phyloP scores from a whole-genome alignment of 2,797 vertebrate genomes.

The Sphenodon punctatus region DNA sequence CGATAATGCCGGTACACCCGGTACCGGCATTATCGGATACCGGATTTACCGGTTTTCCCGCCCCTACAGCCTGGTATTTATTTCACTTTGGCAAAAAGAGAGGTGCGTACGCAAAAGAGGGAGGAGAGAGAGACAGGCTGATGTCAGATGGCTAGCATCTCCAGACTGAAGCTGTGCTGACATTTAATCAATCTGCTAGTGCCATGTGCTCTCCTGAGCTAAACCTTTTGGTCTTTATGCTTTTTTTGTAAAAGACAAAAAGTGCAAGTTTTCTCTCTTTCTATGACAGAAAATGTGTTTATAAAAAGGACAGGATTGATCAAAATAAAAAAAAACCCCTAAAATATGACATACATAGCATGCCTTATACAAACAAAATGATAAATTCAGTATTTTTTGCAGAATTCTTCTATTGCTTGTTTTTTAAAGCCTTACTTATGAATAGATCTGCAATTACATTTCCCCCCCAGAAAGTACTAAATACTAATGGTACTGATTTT shows the following conservation, averaged over 20 bases:
- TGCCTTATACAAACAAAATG: slow-evolving; percentile 2
- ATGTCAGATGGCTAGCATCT: slow-evolving; percentile 15
- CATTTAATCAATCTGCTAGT: neutral
- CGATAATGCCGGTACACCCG: too few species aligned
- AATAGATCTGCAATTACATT: neutral
- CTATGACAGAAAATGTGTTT: neutral
- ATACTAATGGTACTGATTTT: neutral
- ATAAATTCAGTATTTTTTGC: neutral
- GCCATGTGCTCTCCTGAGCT: neutral
- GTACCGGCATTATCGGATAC: too few species aligned
- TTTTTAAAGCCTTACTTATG: neutral
- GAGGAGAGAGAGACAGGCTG: neutral
- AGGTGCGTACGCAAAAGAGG: too few species aligned
- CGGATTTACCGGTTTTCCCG: too few species aligned
- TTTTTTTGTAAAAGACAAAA: neutral
- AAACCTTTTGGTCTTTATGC: neutral
- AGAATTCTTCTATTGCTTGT: neutral
- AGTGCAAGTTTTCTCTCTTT: neutral
- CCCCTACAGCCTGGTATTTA: too few species aligned
- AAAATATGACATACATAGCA: neutral
- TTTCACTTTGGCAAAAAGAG: neutral
- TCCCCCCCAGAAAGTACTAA: neutral
- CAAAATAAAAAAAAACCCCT: slow-evolving; percentile 10
- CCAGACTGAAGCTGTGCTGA: neutral
- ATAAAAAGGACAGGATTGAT: neutral